phyloP scores from a whole-genome alignment of 2,113 vertebrate species.

The Planiliza haematocheilus region DNA sequence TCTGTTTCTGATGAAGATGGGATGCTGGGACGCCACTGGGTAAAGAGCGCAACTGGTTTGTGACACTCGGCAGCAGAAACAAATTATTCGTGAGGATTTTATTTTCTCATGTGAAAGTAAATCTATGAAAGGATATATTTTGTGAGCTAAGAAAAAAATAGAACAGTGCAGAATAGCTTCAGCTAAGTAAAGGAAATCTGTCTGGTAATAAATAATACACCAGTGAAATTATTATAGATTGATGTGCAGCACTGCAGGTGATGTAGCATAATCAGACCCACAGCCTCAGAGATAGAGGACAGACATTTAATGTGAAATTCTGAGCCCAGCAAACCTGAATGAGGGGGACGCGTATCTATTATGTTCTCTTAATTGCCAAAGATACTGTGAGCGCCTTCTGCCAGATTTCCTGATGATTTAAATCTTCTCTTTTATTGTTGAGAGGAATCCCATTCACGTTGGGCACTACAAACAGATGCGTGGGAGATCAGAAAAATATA shows the following conservation, averaged over 20 bases:
- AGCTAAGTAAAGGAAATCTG: not conserved
- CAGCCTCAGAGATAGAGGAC: slow-evolving; percentile 9
- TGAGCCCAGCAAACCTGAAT: slow-evolving; percentile 25
- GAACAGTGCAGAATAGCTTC: not conserved
- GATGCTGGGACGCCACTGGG: too few species aligned
- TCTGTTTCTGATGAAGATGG: too few species aligned
- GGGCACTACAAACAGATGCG: not conserved
- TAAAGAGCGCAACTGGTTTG: too few species aligned
- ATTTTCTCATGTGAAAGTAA: too few species aligned
- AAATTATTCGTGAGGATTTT: too few species aligned
- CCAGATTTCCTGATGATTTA: slow-evolving; percentile 11
- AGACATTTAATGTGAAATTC: slow-evolving; percentile 18
- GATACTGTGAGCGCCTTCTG: slow-evolving; percentile 14
- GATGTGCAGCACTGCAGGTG: not conserved
- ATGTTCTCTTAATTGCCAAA: slow-evolving; percentile 18
- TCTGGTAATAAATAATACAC: not conserved
- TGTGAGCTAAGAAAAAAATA: too few species aligned
- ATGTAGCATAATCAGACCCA: slow-evolving; percentile 18
- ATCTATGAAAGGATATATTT: too few species aligned
- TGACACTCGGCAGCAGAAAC: too few species aligned
- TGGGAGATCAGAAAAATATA: not conserved
- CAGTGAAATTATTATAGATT: not conserved
- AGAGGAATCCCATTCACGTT: not conserved
- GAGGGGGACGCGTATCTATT: slow-evolving; percentile 3
- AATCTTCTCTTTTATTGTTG: slow-evolving; percentile 14